These are phyloP conservation scores for Mugil cephalus DNA, from an alignment of 2,113 vertebrate species.

Conservation along the genomic window DNA sequence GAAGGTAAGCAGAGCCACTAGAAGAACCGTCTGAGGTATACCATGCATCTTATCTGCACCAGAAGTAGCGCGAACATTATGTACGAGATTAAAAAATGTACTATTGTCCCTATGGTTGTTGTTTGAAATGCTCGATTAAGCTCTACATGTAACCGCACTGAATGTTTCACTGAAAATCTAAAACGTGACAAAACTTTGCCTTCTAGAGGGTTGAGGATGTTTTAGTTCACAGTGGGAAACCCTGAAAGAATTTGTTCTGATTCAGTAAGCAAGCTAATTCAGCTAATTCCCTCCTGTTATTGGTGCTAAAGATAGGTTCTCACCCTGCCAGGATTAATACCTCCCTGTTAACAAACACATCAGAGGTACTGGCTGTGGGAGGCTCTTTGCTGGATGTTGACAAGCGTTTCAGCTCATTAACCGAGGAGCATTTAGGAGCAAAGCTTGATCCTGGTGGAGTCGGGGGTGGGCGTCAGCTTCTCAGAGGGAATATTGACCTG, in stretches of 20 bases:
- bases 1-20: too few species aligned
- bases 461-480: not conserved
- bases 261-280: conserved; percentile 35
- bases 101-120: too few species aligned
- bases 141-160: too few species aligned
- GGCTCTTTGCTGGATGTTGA: conserved; percentile 18
- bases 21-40: too few species aligned
- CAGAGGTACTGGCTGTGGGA: not conserved
- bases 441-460: conserved; percentile 14
- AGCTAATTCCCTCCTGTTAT: conserved; percentile 10
- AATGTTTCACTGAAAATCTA: not conserved
- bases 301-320: not conserved
- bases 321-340: conserved; percentile 20
- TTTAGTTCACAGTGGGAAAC: not conserved
- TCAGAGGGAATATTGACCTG: conserved; percentile 48
- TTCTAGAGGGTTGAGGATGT: not conserved
- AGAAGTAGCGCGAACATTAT: too few species aligned
- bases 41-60: too few species aligned
- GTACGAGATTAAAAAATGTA: too few species aligned
- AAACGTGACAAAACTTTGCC: not conserved
- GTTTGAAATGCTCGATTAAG: too few species aligned
- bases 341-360: not conserved
- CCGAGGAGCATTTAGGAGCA: not conserved
- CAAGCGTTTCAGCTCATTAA: conserved; percentile 48
- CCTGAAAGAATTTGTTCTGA: conserved; percentile 8